Percentiles rank a stretch among this genome's conserved stretches.
Conservation (phyloP, 2,113 vertebrate genomes). For the Psilopsiagon aymara region DNA sequence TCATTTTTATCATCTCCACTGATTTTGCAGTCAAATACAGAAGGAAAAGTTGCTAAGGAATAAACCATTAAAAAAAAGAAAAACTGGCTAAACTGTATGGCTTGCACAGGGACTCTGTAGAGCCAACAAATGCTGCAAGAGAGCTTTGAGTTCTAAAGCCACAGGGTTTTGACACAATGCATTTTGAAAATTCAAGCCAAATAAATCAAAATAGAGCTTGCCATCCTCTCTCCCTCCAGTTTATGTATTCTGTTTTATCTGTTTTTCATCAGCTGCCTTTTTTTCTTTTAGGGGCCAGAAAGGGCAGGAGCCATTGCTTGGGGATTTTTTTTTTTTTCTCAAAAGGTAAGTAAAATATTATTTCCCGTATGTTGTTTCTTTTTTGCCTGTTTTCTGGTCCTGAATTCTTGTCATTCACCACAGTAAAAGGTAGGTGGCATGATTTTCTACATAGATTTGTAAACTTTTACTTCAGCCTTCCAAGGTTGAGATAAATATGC, state of each 20-base stretch:
- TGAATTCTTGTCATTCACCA: not conserved
- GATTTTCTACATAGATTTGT: not conserved
- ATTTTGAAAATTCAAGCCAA: not conserved
- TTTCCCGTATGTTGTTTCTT: not conserved
- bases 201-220: not conserved
- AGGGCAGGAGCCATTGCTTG: not conserved
- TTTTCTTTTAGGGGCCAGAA: not conserved
- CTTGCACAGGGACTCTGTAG: not conserved
- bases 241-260: not conserved
- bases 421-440: not conserved
- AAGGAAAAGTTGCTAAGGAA: not conserved
- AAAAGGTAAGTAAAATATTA: conserved; percentile 2
- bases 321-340: not conserved
- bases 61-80: not conserved
- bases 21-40: not conserved
- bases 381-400: not conserved
- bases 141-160: not conserved
- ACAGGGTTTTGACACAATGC: not conserved
- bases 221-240: not conserved
- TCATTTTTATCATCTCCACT: not conserved
- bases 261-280: not conserved
- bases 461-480: not conserved
- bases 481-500: not conserved
- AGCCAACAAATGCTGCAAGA: not conserved
- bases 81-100: not conserved